phyloP scores from a whole-genome alignment of 2,113 vertebrate genomes.

The Talpa occidentalis region DNA sequence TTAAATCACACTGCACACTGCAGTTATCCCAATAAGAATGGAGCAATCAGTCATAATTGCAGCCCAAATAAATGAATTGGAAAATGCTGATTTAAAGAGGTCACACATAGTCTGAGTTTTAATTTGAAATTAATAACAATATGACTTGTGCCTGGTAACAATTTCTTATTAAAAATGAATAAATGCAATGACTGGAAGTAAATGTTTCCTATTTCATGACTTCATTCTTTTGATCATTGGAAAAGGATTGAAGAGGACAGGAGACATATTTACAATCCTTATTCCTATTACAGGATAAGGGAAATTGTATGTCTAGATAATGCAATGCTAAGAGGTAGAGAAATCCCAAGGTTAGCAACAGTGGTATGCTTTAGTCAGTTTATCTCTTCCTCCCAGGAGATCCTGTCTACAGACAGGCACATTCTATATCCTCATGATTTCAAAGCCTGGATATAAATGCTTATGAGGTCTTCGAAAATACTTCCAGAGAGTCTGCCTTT shows the following conservation, averaged over 20 bases:
- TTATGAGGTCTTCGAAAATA: neutral
- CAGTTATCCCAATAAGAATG: slow-evolving; percentile 61
- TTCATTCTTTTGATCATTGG: neutral
- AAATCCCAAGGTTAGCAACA: neutral
- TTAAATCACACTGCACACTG: slow-evolving; percentile 41
- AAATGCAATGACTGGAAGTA: slow-evolving; percentile 22
- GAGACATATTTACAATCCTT: neutral
- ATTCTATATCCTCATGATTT: neutral
- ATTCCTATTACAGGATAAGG: neutral
- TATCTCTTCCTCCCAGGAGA: neutral
- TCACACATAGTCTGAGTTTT: slow-evolving; percentile 70
- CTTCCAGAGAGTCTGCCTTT: neutral
- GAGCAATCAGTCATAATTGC: slow-evolving; percentile 70
- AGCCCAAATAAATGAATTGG: slow-evolving; percentile 69
- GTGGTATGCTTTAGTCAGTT: neutral
- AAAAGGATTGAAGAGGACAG: neutral
- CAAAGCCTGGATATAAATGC: neutral
- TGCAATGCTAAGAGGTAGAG: neutral
- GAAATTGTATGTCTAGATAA: neutral
- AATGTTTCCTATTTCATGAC: neutral
- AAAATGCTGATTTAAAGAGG: slow-evolving; percentile 72
- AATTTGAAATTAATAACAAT: slow-evolving; percentile 76
- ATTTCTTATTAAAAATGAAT: slow-evolving; percentile 59
- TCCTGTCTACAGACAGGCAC: neutral
- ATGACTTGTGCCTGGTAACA: slow-evolving; percentile 52